Evolutionary conservation across 2,888 invertebrate species (phyloP).

Genomic region (Rotaria sp.): DNA sequence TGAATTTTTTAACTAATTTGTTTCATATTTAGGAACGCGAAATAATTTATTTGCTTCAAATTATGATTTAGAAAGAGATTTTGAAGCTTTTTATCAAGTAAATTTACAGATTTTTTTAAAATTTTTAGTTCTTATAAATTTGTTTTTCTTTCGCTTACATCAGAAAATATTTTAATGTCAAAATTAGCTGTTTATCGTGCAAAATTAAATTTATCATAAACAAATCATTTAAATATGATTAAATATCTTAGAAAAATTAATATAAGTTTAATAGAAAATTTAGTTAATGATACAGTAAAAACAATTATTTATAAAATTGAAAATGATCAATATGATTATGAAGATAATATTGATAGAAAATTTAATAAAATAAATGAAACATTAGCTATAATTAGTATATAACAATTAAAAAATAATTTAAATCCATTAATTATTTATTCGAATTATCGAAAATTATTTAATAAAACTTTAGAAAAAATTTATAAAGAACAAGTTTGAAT

Average conservation of each 20-base stretch:
- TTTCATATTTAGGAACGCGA: background rate
- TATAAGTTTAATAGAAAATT: background rate
- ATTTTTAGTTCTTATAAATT: too few relatives aligned
- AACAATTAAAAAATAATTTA: background rate
- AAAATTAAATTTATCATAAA: background rate
- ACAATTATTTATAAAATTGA: background rate
- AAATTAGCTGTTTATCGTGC: background rate
- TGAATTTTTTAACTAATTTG: background rate
- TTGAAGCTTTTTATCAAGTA: background rate
- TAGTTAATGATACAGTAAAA: background rate
- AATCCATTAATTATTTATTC: background rate
- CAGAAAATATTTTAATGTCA: background rate
- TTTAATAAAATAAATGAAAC: background rate
- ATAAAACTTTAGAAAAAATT: constrained; percentile 10
- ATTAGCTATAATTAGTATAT: background rate
- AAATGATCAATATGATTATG: background rate
- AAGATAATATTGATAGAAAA: background rate
- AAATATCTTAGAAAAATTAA: background rate
- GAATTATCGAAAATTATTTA: background rate
- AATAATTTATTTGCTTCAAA: background rate
- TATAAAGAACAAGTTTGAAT: background rate
- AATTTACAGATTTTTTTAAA: background rate
- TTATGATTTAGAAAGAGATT: constrained; percentile 26
- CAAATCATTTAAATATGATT: background rate
- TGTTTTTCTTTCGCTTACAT: background rate